phyloP scores from a whole-genome alignment of 2,888 invertebrate species.

The Andrena marginata region DNA sequence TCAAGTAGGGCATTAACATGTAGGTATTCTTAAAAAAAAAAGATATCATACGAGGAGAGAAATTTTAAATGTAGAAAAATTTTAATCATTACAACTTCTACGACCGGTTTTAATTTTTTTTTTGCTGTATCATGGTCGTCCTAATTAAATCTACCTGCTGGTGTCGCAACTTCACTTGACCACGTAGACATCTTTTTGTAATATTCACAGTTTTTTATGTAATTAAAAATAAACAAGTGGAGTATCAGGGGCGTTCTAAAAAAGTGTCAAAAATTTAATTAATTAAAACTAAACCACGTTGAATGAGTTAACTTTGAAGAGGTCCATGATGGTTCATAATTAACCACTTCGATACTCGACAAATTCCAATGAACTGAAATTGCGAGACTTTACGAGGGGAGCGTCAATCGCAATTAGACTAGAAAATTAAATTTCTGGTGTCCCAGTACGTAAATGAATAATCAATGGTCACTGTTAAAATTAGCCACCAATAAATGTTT shows the following conservation, averaged over 20 bases:
- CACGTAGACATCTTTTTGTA: not conserved
- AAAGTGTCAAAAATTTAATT: constrained; percentile 46
- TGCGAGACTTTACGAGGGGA: not conserved
- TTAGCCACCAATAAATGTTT: constrained; percentile 16
- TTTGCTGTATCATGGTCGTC: not conserved
- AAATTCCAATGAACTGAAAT: constrained; percentile 1
- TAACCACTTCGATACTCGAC: constrained; percentile 18
- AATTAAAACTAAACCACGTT: constrained; percentile 36
- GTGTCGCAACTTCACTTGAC: not conserved
- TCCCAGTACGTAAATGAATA: constrained; percentile 12
- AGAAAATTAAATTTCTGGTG: not conserved
- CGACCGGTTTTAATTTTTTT: not conserved
- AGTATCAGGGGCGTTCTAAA: not conserved
- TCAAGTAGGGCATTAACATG: not conserved
- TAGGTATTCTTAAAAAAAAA: not conserved
- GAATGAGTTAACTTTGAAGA: constrained; percentile 25
- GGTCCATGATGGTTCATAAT: constrained; percentile 32
- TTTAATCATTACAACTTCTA: not conserved
- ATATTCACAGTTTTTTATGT: not conserved
- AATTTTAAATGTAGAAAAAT: not conserved
- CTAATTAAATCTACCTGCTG: constrained; percentile 37
- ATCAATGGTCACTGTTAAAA: constrained; percentile 24
- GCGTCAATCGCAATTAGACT: not conserved
- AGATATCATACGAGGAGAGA: not conserved
- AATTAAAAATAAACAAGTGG: constrained; percentile 29